Evolutionary conservation across 2,113 vertebrate species (phyloP).

Genomic region (Speoplatyrhinus poulsoni): DNA sequence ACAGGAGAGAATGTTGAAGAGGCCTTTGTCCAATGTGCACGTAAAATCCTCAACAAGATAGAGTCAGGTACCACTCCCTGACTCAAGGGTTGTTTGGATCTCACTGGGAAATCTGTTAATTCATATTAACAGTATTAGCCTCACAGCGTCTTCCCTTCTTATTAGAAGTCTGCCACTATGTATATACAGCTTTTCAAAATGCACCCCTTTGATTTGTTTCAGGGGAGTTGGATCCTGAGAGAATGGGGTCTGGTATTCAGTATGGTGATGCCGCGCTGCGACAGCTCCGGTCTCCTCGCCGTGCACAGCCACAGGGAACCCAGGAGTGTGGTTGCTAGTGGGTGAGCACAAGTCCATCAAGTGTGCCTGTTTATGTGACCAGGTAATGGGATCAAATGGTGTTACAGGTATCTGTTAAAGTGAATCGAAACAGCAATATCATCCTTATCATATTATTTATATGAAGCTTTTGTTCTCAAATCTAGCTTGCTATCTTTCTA

Average conservation of each 20-base stretch:
- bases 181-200: too few species aligned
- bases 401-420: too few species aligned
- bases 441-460: not conserved
- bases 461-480: not conserved
- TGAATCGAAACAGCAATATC: too few species aligned
- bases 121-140: too few species aligned
- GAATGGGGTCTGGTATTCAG: constrained; percentile 95
- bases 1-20: constrained; percentile 93
- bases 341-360: not conserved
- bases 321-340: constrained; percentile 88
- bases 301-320: constrained; percentile 79
- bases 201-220: constrained; percentile 13
- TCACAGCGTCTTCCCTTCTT: too few species aligned
- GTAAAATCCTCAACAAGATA: constrained; percentile 93
- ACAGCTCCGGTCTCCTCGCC: constrained; percentile 87
- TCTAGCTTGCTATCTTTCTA: too few species aligned
- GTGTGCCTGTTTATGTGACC: not conserved
- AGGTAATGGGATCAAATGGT: not conserved
- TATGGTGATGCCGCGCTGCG: constrained; percentile 87
- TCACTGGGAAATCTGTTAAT: too few species aligned
- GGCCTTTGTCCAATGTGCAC: constrained; percentile 89
- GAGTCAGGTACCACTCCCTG: constrained; percentile 81
- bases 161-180: too few species aligned
- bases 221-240: constrained; percentile 92
- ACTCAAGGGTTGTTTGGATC: too few species aligned